Percentiles rank a stretch among this genome's conserved stretches.
phyloP scores from a whole-genome alignment of 1,140 invertebrate genomes.

The Bombus huntii region DNA sequence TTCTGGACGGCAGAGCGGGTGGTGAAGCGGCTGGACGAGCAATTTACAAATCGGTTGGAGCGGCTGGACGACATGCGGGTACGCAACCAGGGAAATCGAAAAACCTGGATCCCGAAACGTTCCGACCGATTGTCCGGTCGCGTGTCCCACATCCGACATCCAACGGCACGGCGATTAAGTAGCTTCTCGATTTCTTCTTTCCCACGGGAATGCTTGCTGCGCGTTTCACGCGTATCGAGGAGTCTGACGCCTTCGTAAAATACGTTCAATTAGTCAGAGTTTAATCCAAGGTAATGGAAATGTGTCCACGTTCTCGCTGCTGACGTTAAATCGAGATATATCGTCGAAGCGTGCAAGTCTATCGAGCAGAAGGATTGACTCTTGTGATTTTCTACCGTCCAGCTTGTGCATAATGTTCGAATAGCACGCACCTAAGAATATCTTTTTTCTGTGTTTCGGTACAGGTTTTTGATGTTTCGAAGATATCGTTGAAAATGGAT shows the following conservation, averaged over 20 bases:
- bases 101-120: conserved; percentile 48
- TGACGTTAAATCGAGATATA: background rate
- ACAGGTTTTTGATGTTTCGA: background rate
- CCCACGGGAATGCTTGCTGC: background rate
- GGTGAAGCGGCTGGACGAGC: conserved; percentile 35
- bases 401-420: too few relatives aligned
- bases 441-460: background rate
- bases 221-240: background rate
- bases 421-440: too few relatives aligned
- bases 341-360: too few relatives aligned
- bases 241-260: background rate
- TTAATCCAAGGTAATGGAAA: background rate
- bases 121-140: background rate
- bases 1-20: background rate
- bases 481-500: background rate
- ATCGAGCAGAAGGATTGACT: too few relatives aligned
- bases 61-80: conserved; percentile 68
- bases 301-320: background rate
- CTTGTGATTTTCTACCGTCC: too few relatives aligned
- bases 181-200: background rate
- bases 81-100: conserved; percentile 64
- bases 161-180: background rate
- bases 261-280: background rate
- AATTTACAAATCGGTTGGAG: conserved; percentile 65
- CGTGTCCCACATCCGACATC: conserved; percentile 31